Base-by-base conservation (phyloP, 2,797 vertebrate species). In the Pogonophryne albipinna region DNA sequence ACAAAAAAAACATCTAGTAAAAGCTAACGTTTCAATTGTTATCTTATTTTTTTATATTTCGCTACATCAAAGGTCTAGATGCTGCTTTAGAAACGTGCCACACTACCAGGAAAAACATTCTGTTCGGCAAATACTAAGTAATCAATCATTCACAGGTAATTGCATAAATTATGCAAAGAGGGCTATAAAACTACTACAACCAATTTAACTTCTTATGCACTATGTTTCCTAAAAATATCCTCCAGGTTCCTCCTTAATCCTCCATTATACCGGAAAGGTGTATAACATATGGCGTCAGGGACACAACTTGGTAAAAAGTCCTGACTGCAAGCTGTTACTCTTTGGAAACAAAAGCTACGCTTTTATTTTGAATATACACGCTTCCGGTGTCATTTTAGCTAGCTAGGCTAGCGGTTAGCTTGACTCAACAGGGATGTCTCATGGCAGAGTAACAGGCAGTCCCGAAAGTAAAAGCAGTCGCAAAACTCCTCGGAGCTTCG, bases 381-480 rank as follows among this genome's bases (percentile, higher is more conserved):
- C 47, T 84, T 91, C 89, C 87, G 81, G 81, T 34, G 0, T 58
- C 0, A 3, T 4, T 67, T 44, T 23, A 14, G 49, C 53, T 19
- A 2, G 67, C 58, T 44, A 3, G 7, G 76, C 72, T 80, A 20
- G 10, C 59, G 4, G 58, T 13, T 49, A 2, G n/a, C 81, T 85
- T 87, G 77, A 88, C 83, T 66, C 50, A 57, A 63, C 47, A 15
- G 86, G 76, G 92, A 93, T 92, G 95, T 87, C 89, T 92, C 88
- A 91, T 91, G 91, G 91, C 91, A 86, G 80, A 57, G 63, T 70
- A 83, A 65, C 74, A 44, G 71, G 61, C 58, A 79, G 81, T 80
- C 65, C 74, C 57, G 65, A 73, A 89, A 86, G 66, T 79, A 70
- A 67, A 76, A 79, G 55, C 75, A 52, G 71, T 51, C 47, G 15